A percentile compares a stretch with the other conserved stretches of the same genome.
Evolutionary conservation across 53 echinoderm and acorn worm genomes (phyloP).

Genomic region (Stichopus horrens): DNA sequence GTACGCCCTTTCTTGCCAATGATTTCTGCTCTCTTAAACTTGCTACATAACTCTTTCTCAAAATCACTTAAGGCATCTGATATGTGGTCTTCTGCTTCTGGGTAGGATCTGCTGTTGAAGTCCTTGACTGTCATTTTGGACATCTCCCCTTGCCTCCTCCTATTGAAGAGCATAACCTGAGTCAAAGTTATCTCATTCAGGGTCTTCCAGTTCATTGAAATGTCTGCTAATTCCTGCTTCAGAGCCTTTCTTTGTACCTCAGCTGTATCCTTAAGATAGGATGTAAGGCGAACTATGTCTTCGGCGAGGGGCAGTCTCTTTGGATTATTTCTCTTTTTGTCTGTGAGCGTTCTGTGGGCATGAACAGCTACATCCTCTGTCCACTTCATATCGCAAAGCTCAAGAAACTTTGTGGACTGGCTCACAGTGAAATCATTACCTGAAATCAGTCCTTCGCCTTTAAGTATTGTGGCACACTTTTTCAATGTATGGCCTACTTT

Average conservation of each 20-base stretch:
- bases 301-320: slow-evolving; percentile 56
- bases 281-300: slow-evolving; percentile 43
- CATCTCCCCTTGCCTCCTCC: slow-evolving; percentile 61
- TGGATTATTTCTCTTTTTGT: slow-evolving; percentile 43
- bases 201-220: slow-evolving; percentile 51
- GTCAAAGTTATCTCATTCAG: slow-evolving; percentile 63
- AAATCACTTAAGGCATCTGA: slow-evolving; percentile 56
- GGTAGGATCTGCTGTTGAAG: slow-evolving; percentile 41
- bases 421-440: background rate
- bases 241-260: slow-evolving; percentile 49
- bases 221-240: slow-evolving; percentile 19
- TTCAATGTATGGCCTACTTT: slow-evolving; percentile 70
- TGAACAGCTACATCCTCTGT: slow-evolving; percentile 53
- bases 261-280: slow-evolving; percentile 51
- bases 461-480: slow-evolving; percentile 35
- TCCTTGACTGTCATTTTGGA: slow-evolving; percentile 60
- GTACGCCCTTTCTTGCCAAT: slow-evolving; percentile 61
- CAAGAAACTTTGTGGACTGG: slow-evolving; percentile 39
- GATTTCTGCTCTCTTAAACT: slow-evolving; percentile 60
- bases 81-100: slow-evolving; percentile 48
- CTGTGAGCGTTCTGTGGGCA: slow-evolving; percentile 48
- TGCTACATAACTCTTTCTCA: slow-evolving; percentile 62
- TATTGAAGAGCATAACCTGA: slow-evolving; percentile 65
- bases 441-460: background rate
- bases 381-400: slow-evolving; percentile 57